A percentile compares a stretch with the other conserved stretches of the same genome.
Conservation (phyloP, 2,888 invertebrate genomes). For the Cantharis rustica region DNA sequence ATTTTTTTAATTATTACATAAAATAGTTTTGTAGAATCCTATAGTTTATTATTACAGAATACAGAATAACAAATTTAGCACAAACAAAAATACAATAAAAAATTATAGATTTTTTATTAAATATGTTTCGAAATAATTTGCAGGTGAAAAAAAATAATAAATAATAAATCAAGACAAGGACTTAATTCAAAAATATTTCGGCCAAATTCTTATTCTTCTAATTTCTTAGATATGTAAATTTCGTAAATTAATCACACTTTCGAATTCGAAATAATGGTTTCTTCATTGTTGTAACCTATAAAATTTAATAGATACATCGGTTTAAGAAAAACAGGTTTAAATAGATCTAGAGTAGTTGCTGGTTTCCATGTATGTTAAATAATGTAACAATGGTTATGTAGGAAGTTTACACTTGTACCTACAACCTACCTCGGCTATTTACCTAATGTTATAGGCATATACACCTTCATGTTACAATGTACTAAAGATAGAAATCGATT, state of each 20-base stretch:
- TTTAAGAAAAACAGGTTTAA: neutral
- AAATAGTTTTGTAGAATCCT: too few species aligned
- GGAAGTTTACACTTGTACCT: conserved; percentile 6
- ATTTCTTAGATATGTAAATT: neutral
- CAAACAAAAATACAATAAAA: too few species aligned
- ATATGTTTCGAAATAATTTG: too few species aligned
- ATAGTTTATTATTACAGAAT: too few species aligned
- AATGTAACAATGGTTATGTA: conserved; percentile 8
- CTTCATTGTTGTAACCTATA: neutral
- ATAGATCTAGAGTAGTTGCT: neutral
- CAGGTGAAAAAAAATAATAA: too few species aligned
- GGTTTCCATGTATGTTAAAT: neutral
- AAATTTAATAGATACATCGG: neutral
- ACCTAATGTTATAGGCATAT: neutral
- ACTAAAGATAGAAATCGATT: neutral
- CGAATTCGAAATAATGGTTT: neutral
- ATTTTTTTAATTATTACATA: too few species aligned
- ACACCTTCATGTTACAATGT: neutral
- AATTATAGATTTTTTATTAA: too few species aligned
- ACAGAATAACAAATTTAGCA: too few species aligned
- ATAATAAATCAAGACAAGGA: neutral
- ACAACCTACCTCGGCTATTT: conserved; percentile 1
- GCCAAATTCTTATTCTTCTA: neutral
- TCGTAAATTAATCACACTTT: neutral
- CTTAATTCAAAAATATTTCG: neutral